phyloP scores from a whole-genome alignment of 2,888 invertebrate genomes.

The Conistra vaccinii region DNA sequence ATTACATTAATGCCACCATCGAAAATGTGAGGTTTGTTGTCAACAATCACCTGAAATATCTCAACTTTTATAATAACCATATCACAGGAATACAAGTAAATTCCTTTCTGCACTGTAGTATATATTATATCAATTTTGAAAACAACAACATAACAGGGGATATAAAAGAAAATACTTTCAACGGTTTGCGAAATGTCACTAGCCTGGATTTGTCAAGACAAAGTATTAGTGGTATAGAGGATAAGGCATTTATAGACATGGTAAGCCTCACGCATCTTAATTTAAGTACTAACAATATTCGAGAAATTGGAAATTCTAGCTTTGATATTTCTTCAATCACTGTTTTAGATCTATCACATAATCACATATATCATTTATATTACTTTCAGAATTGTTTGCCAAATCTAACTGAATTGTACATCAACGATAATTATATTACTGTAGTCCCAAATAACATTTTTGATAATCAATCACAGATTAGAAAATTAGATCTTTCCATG shows the following conservation, averaged over 20 bases:
- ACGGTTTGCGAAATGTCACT: constrained; percentile 74
- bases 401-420: constrained; percentile 77
- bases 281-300: constrained; percentile 79
- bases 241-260: constrained; percentile 76
- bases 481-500: constrained; percentile 78
- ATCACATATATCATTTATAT: constrained; percentile 72
- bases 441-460: constrained; percentile 72
- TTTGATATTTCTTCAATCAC: constrained; percentile 72
- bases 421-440: constrained; percentile 78
- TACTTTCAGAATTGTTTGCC: constrained; percentile 74
- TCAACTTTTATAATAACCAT: constrained; percentile 78
- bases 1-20: constrained; percentile 75
- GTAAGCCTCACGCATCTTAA: constrained; percentile 73
- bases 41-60: constrained; percentile 74
- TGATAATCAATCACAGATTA: constrained; percentile 73
- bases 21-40: constrained; percentile 78
- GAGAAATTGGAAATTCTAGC: constrained; percentile 71
- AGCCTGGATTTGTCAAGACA: constrained; percentile 76
- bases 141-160: constrained; percentile 77
- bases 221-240: constrained; percentile 72
- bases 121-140: constrained; percentile 77
- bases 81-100: constrained; percentile 76
- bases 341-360: constrained; percentile 80
- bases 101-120: constrained; percentile 73
- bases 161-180: constrained; percentile 75